Percentiles rank a stretch among this genome's conserved stretches.
Evolutionary conservation across 2,113 vertebrate species (phyloP).

Genomic region (Formicarius rufipectus): DNA sequence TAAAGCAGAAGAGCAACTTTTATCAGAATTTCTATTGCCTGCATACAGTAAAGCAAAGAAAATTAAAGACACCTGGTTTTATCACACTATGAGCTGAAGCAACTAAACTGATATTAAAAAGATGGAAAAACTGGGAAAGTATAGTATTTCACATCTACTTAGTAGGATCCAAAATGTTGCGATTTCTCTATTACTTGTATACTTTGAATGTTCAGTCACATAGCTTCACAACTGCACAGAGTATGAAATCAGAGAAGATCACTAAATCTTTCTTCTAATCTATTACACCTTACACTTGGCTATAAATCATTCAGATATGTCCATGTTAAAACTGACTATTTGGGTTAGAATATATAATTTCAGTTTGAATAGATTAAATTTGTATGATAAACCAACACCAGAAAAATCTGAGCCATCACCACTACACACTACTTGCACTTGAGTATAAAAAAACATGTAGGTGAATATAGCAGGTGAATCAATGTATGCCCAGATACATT

Average conservation of each 20-base stretch:
- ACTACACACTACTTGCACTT: background rate
- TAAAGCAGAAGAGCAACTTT: background rate
- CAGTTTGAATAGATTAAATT: background rate
- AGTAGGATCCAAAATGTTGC: background rate
- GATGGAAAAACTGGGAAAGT: background rate
- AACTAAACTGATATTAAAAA: background rate
- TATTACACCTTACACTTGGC: background rate
- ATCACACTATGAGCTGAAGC: background rate
- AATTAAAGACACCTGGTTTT: background rate
- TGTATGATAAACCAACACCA: background rate
- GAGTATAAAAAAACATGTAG: background rate
- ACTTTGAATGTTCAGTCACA: background rate
- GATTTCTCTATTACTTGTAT: background rate
- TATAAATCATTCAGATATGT: background rate
- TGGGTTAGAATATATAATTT: background rate
- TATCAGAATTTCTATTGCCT: background rate
- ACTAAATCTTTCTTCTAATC: background rate
- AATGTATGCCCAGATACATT: background rate
- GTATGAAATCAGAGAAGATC: background rate
- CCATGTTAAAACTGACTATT: background rate
- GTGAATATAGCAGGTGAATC: background rate
- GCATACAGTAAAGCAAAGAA: background rate
- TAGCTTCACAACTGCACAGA: background rate
- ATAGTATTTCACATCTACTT: background rate
- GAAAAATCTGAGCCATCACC: background rate